These are phyloP conservation scores for Sycophaga agraensis DNA, from an alignment of 1,140 invertebrate genomes.

Conservation along the genomic window DNA sequence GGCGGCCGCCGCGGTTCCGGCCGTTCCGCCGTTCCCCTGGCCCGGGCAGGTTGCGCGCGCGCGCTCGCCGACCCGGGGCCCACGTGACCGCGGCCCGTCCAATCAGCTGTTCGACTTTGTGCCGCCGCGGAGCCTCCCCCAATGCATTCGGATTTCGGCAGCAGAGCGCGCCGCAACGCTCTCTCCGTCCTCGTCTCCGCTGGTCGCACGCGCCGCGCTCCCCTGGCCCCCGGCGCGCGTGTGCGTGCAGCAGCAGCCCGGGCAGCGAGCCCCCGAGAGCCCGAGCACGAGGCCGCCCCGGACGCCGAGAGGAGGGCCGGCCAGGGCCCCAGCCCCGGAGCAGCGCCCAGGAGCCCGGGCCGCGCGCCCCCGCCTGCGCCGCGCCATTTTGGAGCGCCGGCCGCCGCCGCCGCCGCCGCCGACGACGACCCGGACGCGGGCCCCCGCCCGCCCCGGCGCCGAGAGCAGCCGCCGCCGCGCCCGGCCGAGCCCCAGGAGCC, in stretches of 20 bases:
- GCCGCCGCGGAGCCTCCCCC: slow-evolving; percentile 62
- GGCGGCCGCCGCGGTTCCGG: too few relatives aligned
- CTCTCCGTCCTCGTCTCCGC: neutral
- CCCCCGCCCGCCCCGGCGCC: neutral
- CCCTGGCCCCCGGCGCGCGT: too few relatives aligned
- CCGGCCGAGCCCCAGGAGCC: neutral
- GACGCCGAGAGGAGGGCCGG: too few relatives aligned
- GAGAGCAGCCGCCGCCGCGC: neutral
- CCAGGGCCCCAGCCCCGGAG: neutral
- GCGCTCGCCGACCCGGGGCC: neutral
- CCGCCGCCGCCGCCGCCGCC: neutral
- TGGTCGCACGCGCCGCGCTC: neutral
- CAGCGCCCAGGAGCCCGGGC: neutral
- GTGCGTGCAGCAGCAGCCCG: neutral
- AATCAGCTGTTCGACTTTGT: slow-evolving; percentile 63
- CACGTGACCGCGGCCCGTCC: slow-evolving; percentile 31
- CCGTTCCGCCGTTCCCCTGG: too few relatives aligned
- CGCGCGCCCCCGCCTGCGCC: slow-evolving; percentile 9
- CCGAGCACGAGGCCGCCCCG: neutral
- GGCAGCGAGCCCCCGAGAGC: neutral
- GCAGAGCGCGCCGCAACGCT: slow-evolving; percentile 29
- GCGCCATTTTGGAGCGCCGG: slow-evolving; percentile 16
- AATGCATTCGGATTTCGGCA: slow-evolving; percentile 45
- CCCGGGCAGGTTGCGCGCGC: neutral
- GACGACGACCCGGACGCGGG: too few relatives aligned